Conservation (phyloP, 2,888 invertebrate species). For the Antheraea yamamai region DNA sequence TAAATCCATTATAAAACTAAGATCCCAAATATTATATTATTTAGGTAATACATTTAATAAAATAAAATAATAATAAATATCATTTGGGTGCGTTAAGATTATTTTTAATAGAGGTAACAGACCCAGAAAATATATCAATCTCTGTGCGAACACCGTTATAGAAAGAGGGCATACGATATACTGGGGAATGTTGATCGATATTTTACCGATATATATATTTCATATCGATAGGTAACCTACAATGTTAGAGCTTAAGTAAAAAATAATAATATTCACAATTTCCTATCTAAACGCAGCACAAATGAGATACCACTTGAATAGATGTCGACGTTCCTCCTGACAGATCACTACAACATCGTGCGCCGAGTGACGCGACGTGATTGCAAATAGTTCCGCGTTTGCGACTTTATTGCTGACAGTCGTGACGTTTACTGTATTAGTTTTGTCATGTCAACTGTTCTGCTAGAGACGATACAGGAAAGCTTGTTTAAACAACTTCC, state of each 20-base stretch:
- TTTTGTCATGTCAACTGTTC: constrained; percentile 1
- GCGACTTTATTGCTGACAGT: constrained; percentile 4
- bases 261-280: background rate
- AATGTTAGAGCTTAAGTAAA: background rate
- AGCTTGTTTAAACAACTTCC: background rate
- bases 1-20: no score
- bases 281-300: background rate
- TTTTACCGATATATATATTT: no score
- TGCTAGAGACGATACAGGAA: background rate
- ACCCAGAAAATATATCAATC: no score
- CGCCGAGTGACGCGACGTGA: constrained; percentile 11
- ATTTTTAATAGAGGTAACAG: no score
- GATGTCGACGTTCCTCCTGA: constrained; percentile 16
- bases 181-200: no score
- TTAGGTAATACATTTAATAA: no score
- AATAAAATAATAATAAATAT: no score
- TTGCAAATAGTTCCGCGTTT: constrained; percentile 15
- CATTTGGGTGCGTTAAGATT: no score
- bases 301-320: constrained; percentile 1
- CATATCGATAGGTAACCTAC: background rate
- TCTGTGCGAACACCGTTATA: no score
- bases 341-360: constrained; percentile 9
- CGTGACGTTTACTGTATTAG: constrained; percentile 11
- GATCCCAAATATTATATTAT: no score
- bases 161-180: no score